These are phyloP conservation scores for Cryptomyrus ogoouensis DNA, from an alignment of 2,113 vertebrate genomes.

Conservation along the genomic window DNA sequence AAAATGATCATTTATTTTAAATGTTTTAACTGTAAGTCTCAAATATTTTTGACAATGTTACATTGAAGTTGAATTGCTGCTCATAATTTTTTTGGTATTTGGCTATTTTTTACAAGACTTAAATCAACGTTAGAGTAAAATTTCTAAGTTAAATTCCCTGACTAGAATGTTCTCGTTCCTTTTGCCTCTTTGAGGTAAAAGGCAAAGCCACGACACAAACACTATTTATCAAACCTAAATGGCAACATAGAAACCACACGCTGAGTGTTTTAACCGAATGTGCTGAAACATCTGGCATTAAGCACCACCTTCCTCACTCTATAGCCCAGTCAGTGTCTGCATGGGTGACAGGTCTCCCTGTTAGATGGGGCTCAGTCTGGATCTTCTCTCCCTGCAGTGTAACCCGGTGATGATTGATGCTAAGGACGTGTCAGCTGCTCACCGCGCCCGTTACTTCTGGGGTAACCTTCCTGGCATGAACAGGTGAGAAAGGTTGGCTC, in stretches of 20 bases:
- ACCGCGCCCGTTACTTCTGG: constrained; percentile 94
- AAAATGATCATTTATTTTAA: not conserved
- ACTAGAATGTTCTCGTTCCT: not conserved
- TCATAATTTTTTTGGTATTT: not conserved
- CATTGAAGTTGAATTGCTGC: not conserved
- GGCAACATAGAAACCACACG: not conserved
- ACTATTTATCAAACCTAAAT: not conserved
- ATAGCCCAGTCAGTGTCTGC: not conserved
- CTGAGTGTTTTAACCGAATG: not conserved
- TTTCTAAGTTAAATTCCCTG: not conserved
- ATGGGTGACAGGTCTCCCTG: not conserved
- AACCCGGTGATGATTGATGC: constrained; percentile 97
- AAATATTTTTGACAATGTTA: not conserved
- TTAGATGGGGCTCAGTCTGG: not conserved
- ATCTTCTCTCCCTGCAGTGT: constrained; percentile 56
- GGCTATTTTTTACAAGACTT: not conserved
- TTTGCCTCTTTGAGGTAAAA: not conserved
- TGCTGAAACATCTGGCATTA: not conserved
- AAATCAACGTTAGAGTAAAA: not conserved
- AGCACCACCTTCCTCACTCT: not conserved
- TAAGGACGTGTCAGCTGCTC: constrained; percentile 95
- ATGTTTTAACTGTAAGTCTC: not conserved
- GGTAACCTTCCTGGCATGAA: constrained; percentile 97
- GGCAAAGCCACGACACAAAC: not conserved
- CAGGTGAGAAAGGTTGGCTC: constrained; percentile 50